These are phyloP conservation scores for Microcaecilia unicolor DNA, from an alignment of 2,797 vertebrate genomes.

Conservation along the genomic window DNA sequence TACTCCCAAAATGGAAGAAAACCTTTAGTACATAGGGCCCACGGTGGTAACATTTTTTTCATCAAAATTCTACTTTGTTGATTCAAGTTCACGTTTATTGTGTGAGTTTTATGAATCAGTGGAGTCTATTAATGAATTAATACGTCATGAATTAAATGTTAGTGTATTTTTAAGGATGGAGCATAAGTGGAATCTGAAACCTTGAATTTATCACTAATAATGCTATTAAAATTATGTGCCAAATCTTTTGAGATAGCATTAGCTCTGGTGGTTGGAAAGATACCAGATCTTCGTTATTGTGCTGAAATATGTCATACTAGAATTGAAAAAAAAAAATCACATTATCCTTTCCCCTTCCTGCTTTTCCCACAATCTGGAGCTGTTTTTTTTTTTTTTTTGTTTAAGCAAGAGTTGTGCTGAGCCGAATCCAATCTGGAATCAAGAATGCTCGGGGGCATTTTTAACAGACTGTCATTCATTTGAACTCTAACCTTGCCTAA, in stretches of 20 bases:
- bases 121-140: not conserved
- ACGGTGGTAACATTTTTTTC: too few relatives aligned
- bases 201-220: constrained; percentile 1
- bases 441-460: constrained; percentile 25
- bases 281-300: constrained; percentile 1
- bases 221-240: constrained; percentile 1
- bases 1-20: too few relatives aligned
- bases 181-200: not conserved
- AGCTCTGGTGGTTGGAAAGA: constrained; percentile 10
- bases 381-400: constrained; percentile 28
- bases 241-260: not conserved
- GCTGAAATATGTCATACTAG: constrained; percentile 1
- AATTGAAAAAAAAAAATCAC: constrained; percentile 5
- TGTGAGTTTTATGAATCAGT: not conserved
- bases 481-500: constrained; percentile 32
- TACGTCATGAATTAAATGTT: not conserved
- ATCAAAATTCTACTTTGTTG: too few relatives aligned
- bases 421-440: constrained; percentile 23
- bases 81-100: not conserved
- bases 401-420: constrained; percentile 16
- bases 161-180: not conserved
- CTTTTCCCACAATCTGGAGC: constrained; percentile 20
- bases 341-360: not conserved
- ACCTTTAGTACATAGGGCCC: too few relatives aligned
- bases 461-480: constrained; percentile 39